These are phyloP conservation scores for Hydractinia echinata DNA, from an alignment of 30 jellyfish, hydroid and myxozoan species.

Conservation along the genomic window DNA sequence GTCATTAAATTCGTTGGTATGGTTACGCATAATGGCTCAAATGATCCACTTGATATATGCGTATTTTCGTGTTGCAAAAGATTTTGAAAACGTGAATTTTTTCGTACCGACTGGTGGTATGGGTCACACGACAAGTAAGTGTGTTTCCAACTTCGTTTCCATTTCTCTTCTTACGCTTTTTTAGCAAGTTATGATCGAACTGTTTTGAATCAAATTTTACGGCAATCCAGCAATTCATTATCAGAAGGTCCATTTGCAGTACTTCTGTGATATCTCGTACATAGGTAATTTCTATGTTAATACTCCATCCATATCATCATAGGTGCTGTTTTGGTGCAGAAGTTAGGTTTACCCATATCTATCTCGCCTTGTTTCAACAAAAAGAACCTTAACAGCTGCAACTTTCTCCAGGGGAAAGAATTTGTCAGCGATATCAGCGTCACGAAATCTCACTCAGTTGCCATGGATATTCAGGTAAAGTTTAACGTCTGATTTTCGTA, in stretches of 20 bases:
- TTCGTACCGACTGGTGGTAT: slow-evolving; percentile 88
- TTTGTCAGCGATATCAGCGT: background rate
- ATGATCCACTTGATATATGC: slow-evolving; percentile 57
- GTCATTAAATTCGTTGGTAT: slow-evolving; percentile 49
- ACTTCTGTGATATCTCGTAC: background rate
- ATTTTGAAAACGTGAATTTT: slow-evolving; percentile 38
- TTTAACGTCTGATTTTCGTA: background rate
- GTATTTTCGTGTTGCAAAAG: slow-evolving; percentile 35
- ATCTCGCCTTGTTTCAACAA: slow-evolving; percentile 1
- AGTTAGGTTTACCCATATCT: slow-evolving; percentile 15
- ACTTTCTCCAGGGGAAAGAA: background rate
- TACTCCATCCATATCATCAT: background rate
- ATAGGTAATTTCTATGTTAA: no score
- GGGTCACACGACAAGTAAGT: slow-evolving; percentile 76
- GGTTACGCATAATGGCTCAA: slow-evolving; percentile 62
- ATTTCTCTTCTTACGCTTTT: no score
- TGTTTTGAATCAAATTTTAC: slow-evolving; percentile 83
- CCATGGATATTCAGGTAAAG: slow-evolving; percentile 31
- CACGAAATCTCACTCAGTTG: slow-evolving; percentile 18
- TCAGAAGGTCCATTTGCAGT: slow-evolving; percentile 99
- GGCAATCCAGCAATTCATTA: slow-evolving; percentile 82
- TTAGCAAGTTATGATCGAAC: slow-evolving; percentile 37
- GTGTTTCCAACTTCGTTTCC: no score
- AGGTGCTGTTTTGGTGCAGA: slow-evolving; percentile 29
- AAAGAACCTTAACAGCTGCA: background rate